These are phyloP conservation scores for Embidobia sp. DNA, from an alignment of 2,888 invertebrate species.

Conservation along the genomic window DNA sequence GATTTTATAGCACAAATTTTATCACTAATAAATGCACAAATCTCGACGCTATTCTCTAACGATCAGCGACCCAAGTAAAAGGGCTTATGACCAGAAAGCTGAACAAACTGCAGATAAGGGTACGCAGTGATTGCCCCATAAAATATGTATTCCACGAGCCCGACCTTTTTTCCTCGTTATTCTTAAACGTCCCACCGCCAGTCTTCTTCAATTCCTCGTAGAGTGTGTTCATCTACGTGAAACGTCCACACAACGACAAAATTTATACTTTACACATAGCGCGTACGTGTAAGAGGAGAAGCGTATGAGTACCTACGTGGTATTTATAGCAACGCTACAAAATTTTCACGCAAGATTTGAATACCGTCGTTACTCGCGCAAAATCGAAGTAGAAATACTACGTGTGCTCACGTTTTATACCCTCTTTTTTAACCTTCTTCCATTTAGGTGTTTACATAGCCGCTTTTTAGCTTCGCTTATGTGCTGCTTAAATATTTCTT, in stretches of 20 bases:
- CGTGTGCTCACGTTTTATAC: conserved; percentile 40
- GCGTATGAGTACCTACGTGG: conserved; percentile 17
- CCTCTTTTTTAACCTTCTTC: conserved; percentile 37
- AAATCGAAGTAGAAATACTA: conserved; percentile 53
- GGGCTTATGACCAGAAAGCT: conserved; percentile 69
- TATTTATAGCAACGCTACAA: conserved; percentile 59
- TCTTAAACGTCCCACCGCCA: conserved; percentile 39
- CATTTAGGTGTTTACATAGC: conserved; percentile 38
- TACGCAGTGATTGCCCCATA: conserved; percentile 79
- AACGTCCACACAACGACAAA: conserved; percentile 27
- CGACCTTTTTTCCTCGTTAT: conserved; percentile 69
- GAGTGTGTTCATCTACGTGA: conserved; percentile 18
- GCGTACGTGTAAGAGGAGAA: neutral
- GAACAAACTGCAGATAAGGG: conserved; percentile 80
- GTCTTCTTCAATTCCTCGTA: conserved; percentile 63
- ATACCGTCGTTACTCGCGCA: conserved; percentile 53
- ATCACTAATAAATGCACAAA: conserved; percentile 71
- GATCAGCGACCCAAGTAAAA: conserved; percentile 57
- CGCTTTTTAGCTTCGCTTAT: conserved; percentile 33
- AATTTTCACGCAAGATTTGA: conserved; percentile 64
- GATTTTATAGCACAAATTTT: conserved; percentile 16
- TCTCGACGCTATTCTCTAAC: conserved; percentile 63
- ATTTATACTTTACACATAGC: conserved; percentile 24
- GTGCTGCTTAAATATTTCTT: conserved; percentile 35
- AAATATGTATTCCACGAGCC: conserved; percentile 78